phyloP scores from a whole-genome alignment of 2,113 vertebrate genomes.

The Indri indri region DNA sequence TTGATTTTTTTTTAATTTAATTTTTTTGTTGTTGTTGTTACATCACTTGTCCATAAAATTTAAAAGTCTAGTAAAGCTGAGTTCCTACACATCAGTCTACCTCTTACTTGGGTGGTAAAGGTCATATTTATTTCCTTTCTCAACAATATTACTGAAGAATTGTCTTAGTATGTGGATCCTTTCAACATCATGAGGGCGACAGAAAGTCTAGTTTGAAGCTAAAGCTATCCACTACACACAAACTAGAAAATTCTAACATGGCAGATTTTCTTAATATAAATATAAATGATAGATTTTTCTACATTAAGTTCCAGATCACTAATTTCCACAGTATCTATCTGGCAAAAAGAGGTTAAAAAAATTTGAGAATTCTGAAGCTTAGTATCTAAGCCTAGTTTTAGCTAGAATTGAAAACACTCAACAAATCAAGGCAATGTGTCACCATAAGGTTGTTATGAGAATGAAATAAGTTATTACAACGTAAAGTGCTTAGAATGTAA shows the following conservation, averaged over 20 bases:
- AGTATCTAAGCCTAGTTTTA: neutral
- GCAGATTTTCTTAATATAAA: neutral
- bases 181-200: neutral
- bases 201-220: neutral
- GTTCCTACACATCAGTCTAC: neutral
- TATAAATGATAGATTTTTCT: neutral
- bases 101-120: neutral
- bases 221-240: neutral
- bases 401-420: neutral
- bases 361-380: neutral
- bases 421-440: neutral
- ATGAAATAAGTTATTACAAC: neutral
- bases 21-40: neutral
- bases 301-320: neutral
- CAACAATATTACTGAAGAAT: neutral
- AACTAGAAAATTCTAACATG: neutral
- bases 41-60: neutral
- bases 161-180: neutral
- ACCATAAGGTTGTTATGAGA: neutral
- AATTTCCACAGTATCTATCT: neutral
- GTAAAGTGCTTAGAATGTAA: neutral
- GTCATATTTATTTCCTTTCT: neutral
- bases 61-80: neutral
- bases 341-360: neutral
- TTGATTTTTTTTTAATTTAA: neutral